Base-by-base conservation (phyloP, 2,797 vertebrate species). In the Lophius americanus region DNA sequence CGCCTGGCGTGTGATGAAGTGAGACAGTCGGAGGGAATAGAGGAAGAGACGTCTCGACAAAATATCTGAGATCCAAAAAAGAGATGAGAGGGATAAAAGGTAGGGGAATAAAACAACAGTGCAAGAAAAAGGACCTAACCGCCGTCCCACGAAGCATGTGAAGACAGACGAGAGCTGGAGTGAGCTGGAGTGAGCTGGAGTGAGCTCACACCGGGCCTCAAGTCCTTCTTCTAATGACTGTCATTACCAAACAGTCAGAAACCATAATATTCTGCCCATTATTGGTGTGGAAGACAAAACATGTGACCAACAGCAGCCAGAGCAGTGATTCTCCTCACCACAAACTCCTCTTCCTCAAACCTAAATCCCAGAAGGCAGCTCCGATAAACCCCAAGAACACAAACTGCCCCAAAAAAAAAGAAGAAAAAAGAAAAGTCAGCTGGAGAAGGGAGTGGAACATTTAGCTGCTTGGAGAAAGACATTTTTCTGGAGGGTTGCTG, bases 171-270 rank as follows among this genome's bases (percentile, higher is more conserved):
- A 6, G 23, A 51, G 76, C 41, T 56, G 73, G 81, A 77, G 53
- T 46, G 75, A 78, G 64, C 42, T 69, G 23, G 23, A 23, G 23
- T 23, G 23, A 51, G 76, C 41, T 56, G 73, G 81, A 77, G 53
- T 46, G 75, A 78, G 64, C 42, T 69, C 41, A 43, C 53, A 36
- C 36, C 14, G 44, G 50, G 39, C 59, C 43, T 70, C 49, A 12
- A 57, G 61, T 78, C 67, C 23, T 59, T 32, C 60, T 55, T 41
- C 68, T 85, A 78, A 87, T 78, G 73, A 82, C 68, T 4, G 60
- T 80, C 76, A 82, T 85, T 82, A 82, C 12, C 59, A 13, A 63
- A 62, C 79, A 52, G 71, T 63, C 73, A 77, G 68, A 85, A 66
- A 64, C 82, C 70, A 55, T 81, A 57, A 80, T 78, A 78, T 82